Percentiles rank a stretch among this genome's conserved stretches.
Evolutionary conservation across 1,140 invertebrate species (phyloP).

Genomic region (Ceratina australensis): DNA sequence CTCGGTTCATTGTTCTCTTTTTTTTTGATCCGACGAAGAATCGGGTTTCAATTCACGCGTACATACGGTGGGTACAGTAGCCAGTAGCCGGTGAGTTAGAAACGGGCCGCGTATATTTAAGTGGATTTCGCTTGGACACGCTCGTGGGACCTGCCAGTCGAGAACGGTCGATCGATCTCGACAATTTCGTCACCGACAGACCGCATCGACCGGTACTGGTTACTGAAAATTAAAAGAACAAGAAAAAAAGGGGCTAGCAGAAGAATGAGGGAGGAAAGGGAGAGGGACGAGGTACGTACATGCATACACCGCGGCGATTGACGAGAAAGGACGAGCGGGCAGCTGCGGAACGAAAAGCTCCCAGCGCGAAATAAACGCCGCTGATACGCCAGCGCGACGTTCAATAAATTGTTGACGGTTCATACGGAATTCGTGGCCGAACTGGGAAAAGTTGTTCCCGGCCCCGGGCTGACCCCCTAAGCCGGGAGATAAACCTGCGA

Average conservation of each 20-base stretch:
- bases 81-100: slow-evolving; percentile 42
- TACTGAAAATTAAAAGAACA: slow-evolving; percentile 59
- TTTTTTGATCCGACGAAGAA: slow-evolving; percentile 48
- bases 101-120: slow-evolving; percentile 73
- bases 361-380: slow-evolving; percentile 35
- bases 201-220: slow-evolving; percentile 50
- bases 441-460: slow-evolving; percentile 19
- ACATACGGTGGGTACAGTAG: slow-evolving; percentile 34
- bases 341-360: slow-evolving; percentile 17
- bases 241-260: slow-evolving; percentile 1
- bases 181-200: slow-evolving; percentile 71
- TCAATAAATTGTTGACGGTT: slow-evolving; percentile 49
- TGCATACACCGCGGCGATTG: neutral
- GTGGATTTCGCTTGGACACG: slow-evolving; percentile 74
- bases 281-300: slow-evolving; percentile 23
- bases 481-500: slow-evolving; percentile 15
- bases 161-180: slow-evolving; percentile 73
- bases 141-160: slow-evolving; percentile 67
- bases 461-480: slow-evolving; percentile 5
- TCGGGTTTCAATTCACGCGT: slow-evolving; percentile 75
- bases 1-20: neutral
- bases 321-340: slow-evolving; percentile 36
- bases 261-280: slow-evolving; percentile 32
- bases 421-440: slow-evolving; percentile 30
- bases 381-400: slow-evolving; percentile 32